Evolutionary conservation across 1,140 invertebrate genomes (phyloP), one percentile per base, ranked within the genome.

Genomic region (Phocides pigmalion): DNA sequence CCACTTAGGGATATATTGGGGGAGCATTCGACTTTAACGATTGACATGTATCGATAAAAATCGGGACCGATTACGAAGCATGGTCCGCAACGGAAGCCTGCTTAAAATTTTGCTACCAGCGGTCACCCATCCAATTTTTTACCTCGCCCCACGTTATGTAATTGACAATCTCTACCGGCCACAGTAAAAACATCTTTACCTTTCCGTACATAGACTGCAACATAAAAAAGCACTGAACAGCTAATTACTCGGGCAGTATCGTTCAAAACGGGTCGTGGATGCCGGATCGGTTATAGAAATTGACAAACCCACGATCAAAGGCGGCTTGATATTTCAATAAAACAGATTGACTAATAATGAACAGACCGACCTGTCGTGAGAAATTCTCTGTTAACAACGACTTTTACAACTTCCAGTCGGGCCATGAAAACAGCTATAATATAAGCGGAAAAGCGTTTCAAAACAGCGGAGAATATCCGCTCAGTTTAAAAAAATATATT

Each of bases 271-370:
- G 59, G 63, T 20, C 50, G 64, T 46, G 66, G 67, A 72, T 68
- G 35, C 16, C 11, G 65, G 56, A 64, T 76, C 78, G 74, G 74
- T 79, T 72, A 70, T 70, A 68, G 75, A 82, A 87, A 86, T 84
- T 84, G 85, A 84, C 79, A 84, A 70, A 73, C 62, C 59, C 44
- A 62, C 70, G 78, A 87, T 87, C 82, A 89, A 87, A 89, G 84
- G 74, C 82, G 84, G 83, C 75, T 62, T 61, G 65, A 68, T 70
- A 74, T 84, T 87, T 84, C 82, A 87, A 87, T 88, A 90, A 88
- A 84, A 84, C 78, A 79, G 84, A 90, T 90, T 86, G 81, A 82
- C 84, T 83, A 86, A 88, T 88, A 86, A 90, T 79, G 85, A 90
- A 86, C 83, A 70, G 73, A 69, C 50, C 77, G 76, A 84, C 82